phyloP scores from a whole-genome alignment of 2,888 invertebrate genomes.

The Dryomyza anilis region DNA sequence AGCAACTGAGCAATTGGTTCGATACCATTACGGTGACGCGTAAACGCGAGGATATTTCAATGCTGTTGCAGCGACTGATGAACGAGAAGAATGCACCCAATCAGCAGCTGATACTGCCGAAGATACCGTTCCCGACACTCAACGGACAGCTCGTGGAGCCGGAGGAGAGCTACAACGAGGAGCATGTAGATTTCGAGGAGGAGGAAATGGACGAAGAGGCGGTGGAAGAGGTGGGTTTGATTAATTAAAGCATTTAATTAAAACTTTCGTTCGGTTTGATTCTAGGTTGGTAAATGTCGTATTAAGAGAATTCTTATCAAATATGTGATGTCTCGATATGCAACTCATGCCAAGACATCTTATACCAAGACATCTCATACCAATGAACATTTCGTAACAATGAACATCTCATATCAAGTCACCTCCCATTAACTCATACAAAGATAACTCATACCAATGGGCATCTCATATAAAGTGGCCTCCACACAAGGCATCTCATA shows the following conservation, averaged over 20 bases:
- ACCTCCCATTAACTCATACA: no score
- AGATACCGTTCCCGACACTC: slow-evolving; percentile 76
- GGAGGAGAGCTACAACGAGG: slow-evolving; percentile 63
- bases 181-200: slow-evolving; percentile 65
- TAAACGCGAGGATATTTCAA: slow-evolving; percentile 86
- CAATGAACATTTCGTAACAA: no score
- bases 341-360: no score
- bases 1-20: slow-evolving; percentile 84
- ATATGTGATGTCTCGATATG: no score
- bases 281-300: no score
- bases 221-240: slow-evolving; percentile 49
- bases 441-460: no score
- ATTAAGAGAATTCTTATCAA: no score
- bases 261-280: not conserved
- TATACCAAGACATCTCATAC: no score
- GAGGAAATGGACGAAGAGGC: slow-evolving; percentile 64
- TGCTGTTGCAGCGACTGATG: slow-evolving; percentile 77
- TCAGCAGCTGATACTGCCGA: slow-evolving; percentile 67
- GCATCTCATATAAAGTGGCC: no score
- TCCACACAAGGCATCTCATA: no score
- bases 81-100: slow-evolving; percentile 68
- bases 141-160: slow-evolving; percentile 72
- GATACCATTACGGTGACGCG: slow-evolving; percentile 79
- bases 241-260: not conserved
- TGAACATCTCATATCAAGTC: no score